These are phyloP conservation scores for Diplodus sargus DNA, from an alignment of 2,797 vertebrate species.

Conservation along the genomic window DNA sequence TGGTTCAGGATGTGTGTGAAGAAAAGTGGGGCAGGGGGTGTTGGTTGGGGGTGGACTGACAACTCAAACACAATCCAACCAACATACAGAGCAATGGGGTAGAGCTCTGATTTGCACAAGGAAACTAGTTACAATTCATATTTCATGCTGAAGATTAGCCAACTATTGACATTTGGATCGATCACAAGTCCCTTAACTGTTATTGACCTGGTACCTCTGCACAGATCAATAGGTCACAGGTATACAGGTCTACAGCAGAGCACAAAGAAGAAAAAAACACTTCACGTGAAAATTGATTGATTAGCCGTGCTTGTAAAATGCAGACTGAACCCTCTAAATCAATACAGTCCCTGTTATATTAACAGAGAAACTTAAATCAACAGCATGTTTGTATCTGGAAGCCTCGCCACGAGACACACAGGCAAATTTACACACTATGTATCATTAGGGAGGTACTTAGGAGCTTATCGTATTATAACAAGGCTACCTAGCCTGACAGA, in stretches of 20 bases:
- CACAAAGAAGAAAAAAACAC: neutral
- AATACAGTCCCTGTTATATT: slow-evolving; percentile 23
- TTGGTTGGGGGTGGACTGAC: slow-evolving; percentile 6
- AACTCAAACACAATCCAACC: neutral
- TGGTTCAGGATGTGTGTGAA: slow-evolving; percentile 1
- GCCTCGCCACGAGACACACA: slow-evolving; percentile 2
- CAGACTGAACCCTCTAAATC: slow-evolving; percentile 24
- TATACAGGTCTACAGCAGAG: neutral
- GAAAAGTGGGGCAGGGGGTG: slow-evolving; percentile 1
- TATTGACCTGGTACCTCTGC: slow-evolving; percentile 27
- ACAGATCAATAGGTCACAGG: slow-evolving; percentile 35
- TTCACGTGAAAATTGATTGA: neutral
- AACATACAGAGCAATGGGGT: neutral
- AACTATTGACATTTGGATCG: slow-evolving; percentile 39
- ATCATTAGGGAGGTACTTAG: slow-evolving; percentile 18
- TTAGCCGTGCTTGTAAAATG: neutral
- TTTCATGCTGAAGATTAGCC: neutral
- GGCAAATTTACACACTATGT: neutral
- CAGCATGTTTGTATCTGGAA: neutral
- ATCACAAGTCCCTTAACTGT: slow-evolving; percentile 18
- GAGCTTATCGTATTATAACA: slow-evolving; percentile 25
- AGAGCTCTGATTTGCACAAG: neutral
- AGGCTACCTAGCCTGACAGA: neutral
- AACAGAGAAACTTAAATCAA: slow-evolving; percentile 34
- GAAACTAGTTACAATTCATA: slow-evolving; percentile 19